These are phyloP conservation scores for Corythornis vintsioides DNA, from an alignment of 2,113 vertebrate species.

Conservation along the genomic window DNA sequence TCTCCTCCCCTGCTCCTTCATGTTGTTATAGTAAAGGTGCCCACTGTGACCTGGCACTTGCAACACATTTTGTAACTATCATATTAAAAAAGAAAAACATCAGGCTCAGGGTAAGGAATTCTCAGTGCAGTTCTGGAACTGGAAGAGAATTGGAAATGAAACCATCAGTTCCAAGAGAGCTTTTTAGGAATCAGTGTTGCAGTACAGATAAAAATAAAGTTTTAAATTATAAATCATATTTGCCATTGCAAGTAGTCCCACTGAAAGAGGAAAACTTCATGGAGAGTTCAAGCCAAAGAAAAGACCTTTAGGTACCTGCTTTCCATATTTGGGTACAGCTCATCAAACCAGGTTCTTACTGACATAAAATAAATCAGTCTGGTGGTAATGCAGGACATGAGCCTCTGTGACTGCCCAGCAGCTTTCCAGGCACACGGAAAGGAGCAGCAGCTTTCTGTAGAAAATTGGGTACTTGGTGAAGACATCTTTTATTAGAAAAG, in stretches of 20 bases:
- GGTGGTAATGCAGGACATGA: neutral
- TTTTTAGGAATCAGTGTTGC: slow-evolving; percentile 6
- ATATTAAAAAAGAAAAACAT: neutral
- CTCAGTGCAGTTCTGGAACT: neutral
- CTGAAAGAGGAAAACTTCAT: neutral
- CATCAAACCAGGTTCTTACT: neutral
- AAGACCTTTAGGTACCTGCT: neutral
- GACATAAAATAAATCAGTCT: neutral
- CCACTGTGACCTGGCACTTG: neutral
- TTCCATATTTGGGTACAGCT: neutral
- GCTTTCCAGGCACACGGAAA: neutral
- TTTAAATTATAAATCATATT: slow-evolving; percentile 48
- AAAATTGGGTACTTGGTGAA: neutral
- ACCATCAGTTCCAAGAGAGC: neutral
- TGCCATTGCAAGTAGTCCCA: neutral
- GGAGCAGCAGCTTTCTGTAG: neutral
- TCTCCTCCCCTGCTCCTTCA: neutral
- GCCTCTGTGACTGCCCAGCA: neutral
- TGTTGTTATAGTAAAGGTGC: neutral
- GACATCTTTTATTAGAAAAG: neutral
- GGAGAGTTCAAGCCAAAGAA: neutral
- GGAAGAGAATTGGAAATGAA: neutral
- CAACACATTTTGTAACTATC: neutral
- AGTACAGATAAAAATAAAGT: neutral
- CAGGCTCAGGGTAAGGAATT: neutral